These are phyloP conservation scores for Ormyrus thymus DNA, from an alignment of 2,888 invertebrate genomes.

Conservation along the genomic window DNA sequence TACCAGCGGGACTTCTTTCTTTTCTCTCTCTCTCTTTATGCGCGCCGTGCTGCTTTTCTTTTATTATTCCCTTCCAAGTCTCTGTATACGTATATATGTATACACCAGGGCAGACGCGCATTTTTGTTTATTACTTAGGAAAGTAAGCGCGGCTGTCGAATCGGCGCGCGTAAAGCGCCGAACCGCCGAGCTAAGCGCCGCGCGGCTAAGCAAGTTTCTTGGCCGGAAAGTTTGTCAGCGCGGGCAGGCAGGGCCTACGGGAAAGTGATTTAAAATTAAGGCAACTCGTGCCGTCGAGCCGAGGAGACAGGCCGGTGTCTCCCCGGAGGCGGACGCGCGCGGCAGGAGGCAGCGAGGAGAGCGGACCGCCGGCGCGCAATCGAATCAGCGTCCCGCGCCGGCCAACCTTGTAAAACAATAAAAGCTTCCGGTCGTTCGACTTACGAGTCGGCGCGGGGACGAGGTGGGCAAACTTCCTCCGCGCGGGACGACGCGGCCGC, in stretches of 20 bases:
- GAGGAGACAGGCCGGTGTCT: not conserved
- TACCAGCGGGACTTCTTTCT: slow-evolving; percentile 47
- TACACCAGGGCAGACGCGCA: too few relatives aligned
- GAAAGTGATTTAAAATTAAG: slow-evolving; percentile 24
- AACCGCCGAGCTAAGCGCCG: too few relatives aligned
- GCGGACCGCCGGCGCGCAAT: slow-evolving; percentile 59
- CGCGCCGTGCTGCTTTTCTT: not conserved
- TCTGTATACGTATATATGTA: too few relatives aligned
- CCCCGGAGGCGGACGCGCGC: not conserved
- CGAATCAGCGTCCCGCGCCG: slow-evolving; percentile 63
- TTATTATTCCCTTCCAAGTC: too few relatives aligned
- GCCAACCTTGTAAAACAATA: slow-evolving; percentile 74
- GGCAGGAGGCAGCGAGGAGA: not conserved
- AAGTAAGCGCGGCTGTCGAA: too few relatives aligned
- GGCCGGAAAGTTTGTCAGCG: too few relatives aligned
- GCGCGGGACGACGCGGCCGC: not conserved
- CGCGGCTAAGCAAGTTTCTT: too few relatives aligned
- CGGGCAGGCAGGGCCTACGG: too few relatives aligned
- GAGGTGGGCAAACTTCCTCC: not conserved
- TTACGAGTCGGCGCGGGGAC: not conserved
- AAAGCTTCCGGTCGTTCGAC: slow-evolving; percentile 71
- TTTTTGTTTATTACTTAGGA: too few relatives aligned
- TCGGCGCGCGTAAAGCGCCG: too few relatives aligned
- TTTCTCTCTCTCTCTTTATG: slow-evolving; percentile 9
- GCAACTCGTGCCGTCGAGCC: slow-evolving; percentile 13